phyloP scores from a whole-genome alignment of 2,888 invertebrate species.

The Dasypogon diadema region DNA sequence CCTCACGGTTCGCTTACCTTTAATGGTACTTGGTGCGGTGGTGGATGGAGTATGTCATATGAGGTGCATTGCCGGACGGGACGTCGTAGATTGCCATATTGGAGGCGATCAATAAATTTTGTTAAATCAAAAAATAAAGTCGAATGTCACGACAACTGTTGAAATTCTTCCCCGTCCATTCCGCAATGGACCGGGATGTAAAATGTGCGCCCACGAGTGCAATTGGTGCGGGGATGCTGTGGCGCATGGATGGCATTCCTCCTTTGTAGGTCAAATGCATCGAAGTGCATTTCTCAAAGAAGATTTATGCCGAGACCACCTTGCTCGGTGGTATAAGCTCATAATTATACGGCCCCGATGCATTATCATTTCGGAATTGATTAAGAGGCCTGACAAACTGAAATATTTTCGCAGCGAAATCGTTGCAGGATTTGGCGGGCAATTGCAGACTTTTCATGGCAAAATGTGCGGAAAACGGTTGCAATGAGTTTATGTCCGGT shows the following conservation, averaged over 20 bases:
- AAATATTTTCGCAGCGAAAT: background rate
- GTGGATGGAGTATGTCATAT: conserved; percentile 27
- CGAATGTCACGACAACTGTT: conserved; percentile 54
- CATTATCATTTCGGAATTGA: conserved; percentile 36
- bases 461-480: no score
- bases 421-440: no score
- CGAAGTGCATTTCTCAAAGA: conserved; percentile 13
- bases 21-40: conserved; percentile 2
- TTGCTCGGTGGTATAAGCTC: background rate
- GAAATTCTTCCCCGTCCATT: conserved; percentile 2
- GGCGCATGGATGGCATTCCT: background rate
- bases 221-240: background rate
- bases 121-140: conserved; percentile 51
- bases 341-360: conserved; percentile 25
- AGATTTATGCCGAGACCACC: conserved; percentile 38
- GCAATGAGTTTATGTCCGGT: no score
- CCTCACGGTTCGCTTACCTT: conserved; percentile 16
- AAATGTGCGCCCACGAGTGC: background rate
- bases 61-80: conserved; percentile 9
- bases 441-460: no score
- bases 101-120: conserved; percentile 53
- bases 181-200: conserved; percentile 2
- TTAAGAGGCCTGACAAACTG: background rate
- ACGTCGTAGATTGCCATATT: conserved; percentile 14
- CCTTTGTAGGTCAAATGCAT: conserved; percentile 20